Percentiles rank a stretch among this genome's conserved stretches.
These are phyloP conservation scores for Sander vitreus DNA, from an alignment of 2,113 vertebrate species.

Conservation along the genomic window DNA sequence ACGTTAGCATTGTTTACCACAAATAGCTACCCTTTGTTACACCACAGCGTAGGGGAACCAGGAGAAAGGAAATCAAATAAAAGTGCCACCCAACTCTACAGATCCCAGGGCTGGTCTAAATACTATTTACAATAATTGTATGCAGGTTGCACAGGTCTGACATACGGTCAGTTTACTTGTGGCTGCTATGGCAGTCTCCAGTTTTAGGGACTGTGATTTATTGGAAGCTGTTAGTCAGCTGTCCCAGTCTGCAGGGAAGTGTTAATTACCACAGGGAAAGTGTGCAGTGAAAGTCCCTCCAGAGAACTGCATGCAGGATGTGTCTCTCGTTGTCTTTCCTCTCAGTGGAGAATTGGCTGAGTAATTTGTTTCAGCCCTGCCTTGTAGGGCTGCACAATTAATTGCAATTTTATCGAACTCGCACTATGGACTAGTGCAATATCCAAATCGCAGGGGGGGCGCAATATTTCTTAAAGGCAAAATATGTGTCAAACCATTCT, in stretches of 20 bases:
- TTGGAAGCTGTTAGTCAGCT: slow-evolving; percentile 49
- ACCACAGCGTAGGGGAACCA: background rate
- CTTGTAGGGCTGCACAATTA: background rate
- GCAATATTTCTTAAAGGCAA: too few relatives aligned
- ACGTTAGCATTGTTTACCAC: background rate
- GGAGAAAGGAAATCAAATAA: background rate
- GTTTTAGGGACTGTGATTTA: slow-evolving; percentile 62
- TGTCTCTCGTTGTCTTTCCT: slow-evolving; percentile 46
- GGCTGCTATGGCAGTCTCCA: slow-evolving; percentile 16
- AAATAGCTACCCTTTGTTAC: background rate
- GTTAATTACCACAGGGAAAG: slow-evolving; percentile 65
- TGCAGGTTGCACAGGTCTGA: slow-evolving; percentile 9
- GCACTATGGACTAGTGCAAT: too few relatives aligned
- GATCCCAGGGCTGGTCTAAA: background rate
- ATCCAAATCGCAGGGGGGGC: too few relatives aligned
- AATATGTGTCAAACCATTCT: too few relatives aligned
- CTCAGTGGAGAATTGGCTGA: slow-evolving; percentile 21
- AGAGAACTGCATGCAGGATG: slow-evolving; percentile 40
- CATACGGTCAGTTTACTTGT: background rate
- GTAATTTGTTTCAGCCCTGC: slow-evolving; percentile 29
- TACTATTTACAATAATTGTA: background rate
- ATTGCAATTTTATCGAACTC: too few relatives aligned
- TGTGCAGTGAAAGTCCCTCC: slow-evolving; percentile 26
- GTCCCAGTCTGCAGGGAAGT: slow-evolving; percentile 46
- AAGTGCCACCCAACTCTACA: background rate